phyloP scores from a whole-genome alignment of 2,113 vertebrate genomes.

The Chaetodon auriga region DNA sequence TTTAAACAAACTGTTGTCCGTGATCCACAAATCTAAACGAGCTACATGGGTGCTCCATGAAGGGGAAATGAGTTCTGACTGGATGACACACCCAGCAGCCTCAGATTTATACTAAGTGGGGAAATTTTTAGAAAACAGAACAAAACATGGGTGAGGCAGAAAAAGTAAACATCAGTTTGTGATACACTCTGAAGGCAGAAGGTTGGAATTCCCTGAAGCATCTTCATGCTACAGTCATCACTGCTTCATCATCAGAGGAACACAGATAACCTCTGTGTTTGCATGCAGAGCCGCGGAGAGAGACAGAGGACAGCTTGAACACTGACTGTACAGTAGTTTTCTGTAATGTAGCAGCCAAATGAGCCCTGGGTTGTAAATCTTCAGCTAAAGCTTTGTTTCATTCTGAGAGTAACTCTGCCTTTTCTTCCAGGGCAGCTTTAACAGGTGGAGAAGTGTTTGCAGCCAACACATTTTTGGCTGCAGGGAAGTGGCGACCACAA shows the following conservation, averaged over 20 bases:
- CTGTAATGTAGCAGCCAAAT: background rate
- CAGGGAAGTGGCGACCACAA: conserved; percentile 2
- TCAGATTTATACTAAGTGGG: background rate
- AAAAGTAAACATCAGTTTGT: background rate
- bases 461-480: conserved; percentile 7
- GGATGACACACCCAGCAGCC: background rate
- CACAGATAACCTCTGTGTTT: background rate
- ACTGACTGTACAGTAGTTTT: background rate
- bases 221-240: conserved; percentile 2
- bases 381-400: conserved; percentile 8
- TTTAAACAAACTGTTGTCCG: background rate
- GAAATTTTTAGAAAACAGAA: background rate
- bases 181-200: background rate
- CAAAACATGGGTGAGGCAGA: conserved; percentile 13
- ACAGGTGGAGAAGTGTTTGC: conserved; percentile 9
- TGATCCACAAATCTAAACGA: background rate
- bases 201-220: background rate
- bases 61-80: background rate
- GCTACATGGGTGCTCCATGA: background rate
- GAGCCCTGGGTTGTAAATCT: conserved; percentile 5
- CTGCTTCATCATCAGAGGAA: background rate
- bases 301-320: background rate
- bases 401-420: conserved; percentile 32
- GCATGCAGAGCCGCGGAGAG: background rate
- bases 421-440: background rate